phyloP scores from a whole-genome alignment of 2,888 invertebrate species.

The Euspilapteryx auroguttella region DNA sequence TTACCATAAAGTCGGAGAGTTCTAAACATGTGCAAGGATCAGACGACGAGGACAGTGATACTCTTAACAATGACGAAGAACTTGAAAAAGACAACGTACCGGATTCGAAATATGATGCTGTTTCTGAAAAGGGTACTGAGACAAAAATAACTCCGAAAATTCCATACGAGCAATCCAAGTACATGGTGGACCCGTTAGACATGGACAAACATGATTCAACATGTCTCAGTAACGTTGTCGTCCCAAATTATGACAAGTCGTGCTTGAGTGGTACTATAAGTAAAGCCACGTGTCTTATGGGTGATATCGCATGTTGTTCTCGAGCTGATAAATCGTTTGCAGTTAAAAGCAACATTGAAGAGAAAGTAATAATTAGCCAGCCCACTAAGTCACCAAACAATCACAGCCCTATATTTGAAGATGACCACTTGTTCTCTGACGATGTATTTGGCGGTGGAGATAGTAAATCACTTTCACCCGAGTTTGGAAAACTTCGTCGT shows the following conservation, averaged over 20 bases:
- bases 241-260: conserved; percentile 47
- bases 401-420: conserved; percentile 63
- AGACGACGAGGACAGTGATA: conserved; percentile 67
- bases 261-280: conserved; percentile 48
- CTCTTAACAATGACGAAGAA: conserved; percentile 67
- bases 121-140: not conserved
- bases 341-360: conserved; percentile 33
- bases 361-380: conserved; percentile 62
- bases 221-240: conserved; percentile 37
- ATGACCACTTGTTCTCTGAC: conserved; percentile 60
- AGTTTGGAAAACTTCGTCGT: conserved; percentile 37
- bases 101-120: conserved; percentile 40
- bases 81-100: conserved; percentile 54
- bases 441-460: conserved; percentile 64
- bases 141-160: conserved; percentile 13
- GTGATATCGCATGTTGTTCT: conserved; percentile 47
- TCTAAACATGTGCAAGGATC: conserved; percentile 64
- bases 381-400: conserved; percentile 64
- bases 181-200: conserved; percentile 53
- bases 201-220: conserved; percentile 28
- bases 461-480: conserved; percentile 62
- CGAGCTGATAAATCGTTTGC: conserved; percentile 38
- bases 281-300: conserved; percentile 46
- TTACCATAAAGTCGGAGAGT: conserved; percentile 70
- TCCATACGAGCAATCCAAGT: conserved; percentile 50